These are phyloP conservation scores for Stichodactyla helianthus DNA, from an alignment of 64 coral and sea anemone genomes.

Conservation along the genomic window DNA sequence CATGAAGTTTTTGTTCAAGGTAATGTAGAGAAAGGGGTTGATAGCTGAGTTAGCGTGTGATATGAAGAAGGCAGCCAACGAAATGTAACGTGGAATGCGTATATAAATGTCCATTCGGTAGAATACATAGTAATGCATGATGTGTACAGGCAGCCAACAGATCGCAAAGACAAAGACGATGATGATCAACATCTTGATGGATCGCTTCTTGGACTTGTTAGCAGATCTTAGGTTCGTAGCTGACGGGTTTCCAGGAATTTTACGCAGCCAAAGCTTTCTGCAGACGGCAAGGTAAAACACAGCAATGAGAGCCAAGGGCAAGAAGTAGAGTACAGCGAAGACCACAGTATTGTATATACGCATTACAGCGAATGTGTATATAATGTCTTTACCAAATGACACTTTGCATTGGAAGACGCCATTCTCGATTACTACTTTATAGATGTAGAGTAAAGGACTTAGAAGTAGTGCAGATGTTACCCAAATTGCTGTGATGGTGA, in stretches of 20 bases:
- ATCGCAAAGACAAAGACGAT: conserved; percentile 67
- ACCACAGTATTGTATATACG: conserved; percentile 35
- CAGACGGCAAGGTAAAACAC: conserved; percentile 52
- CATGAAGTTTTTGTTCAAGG: conserved; percentile 55
- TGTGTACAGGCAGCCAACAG: conserved; percentile 66
- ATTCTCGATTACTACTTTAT: neutral
- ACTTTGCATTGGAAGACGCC: conserved; percentile 30
- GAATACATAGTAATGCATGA: conserved; percentile 48
- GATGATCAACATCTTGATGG: conserved; percentile 69
- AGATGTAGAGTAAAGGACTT: conserved; percentile 49
- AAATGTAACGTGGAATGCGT: neutral
- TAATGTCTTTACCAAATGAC: conserved; percentile 21
- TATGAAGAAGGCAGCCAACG: conserved; percentile 23
- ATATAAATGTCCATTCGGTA: conserved; percentile 19
- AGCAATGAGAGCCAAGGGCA: conserved; percentile 43
- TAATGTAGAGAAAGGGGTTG: conserved; percentile 76
- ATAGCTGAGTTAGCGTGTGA: conserved; percentile 58
- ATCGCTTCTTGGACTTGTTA: conserved; percentile 34
- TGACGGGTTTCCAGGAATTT: conserved; percentile 65
- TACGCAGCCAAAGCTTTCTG: conserved; percentile 60
- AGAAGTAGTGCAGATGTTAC: neutral
- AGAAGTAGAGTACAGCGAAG: conserved; percentile 46
- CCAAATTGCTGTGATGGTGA: conserved; percentile 39
- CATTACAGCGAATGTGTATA: neutral
- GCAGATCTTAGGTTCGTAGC: conserved; percentile 32